phyloP scores from a whole-genome alignment of 1,140 invertebrate species.

The Drosophila pandora region DNA sequence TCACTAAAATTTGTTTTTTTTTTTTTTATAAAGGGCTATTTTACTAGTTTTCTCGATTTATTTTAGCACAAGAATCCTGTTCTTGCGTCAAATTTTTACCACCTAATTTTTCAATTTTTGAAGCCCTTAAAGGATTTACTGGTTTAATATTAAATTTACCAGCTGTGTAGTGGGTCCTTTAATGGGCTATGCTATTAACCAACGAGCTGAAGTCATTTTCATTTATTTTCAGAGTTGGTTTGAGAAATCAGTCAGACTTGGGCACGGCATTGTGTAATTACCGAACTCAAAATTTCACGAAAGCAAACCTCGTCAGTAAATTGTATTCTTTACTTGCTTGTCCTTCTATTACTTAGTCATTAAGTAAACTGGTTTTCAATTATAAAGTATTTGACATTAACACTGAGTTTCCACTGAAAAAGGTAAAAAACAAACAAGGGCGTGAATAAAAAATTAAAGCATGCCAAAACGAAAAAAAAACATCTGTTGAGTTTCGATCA shows the following conservation, averaged over 20 bases:
- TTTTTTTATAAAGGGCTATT: too few species aligned
- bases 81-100: too few species aligned
- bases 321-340: slow-evolving; percentile 9
- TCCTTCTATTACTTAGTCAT: slow-evolving; percentile 6
- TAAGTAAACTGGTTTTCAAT: slow-evolving; percentile 74
- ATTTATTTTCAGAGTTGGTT: neutral
- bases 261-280: slow-evolving; percentile 59
- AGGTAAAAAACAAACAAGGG: slow-evolving; percentile 19
- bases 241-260: slow-evolving; percentile 28
- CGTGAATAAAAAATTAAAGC: slow-evolving; percentile 1
- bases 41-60: too few species aligned
- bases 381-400: slow-evolving; percentile 61
- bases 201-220: slow-evolving; percentile 3
- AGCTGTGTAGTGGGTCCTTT: neutral
- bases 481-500: slow-evolving; percentile 62
- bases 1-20: too few species aligned
- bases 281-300: slow-evolving; percentile 22
- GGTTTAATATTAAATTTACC: too few species aligned
- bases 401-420: slow-evolving; percentile 1
- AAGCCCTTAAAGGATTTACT: too few species aligned
- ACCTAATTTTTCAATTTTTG: too few species aligned
- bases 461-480: slow-evolving; percentile 1
- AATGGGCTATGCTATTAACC: neutral
- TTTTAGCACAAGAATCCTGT: too few species aligned
- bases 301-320: slow-evolving; percentile 16